Conservation (phyloP, 1,140 invertebrate species). For the Meteorus sp. region DNA sequence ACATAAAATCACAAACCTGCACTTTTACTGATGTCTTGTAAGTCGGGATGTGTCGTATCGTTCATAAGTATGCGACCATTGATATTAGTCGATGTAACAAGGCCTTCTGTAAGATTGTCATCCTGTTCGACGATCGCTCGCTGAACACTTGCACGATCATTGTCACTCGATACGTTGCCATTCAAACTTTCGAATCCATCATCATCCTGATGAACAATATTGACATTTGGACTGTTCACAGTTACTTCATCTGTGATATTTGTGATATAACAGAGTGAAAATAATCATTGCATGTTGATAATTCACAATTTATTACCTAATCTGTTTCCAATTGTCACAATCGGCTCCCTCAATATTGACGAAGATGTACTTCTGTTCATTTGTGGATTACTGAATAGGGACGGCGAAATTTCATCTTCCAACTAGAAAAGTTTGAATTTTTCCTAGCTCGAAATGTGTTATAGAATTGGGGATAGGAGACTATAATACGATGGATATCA, state of each 20-base stretch:
- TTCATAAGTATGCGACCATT: background rate
- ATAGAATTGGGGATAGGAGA: too few species aligned
- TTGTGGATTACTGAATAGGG: too few species aligned
- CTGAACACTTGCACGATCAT: conserved; percentile 52
- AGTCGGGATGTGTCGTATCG: too few species aligned
- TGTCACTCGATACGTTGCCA: conserved; percentile 76
- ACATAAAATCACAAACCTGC: too few species aligned
- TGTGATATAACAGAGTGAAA: too few species aligned
- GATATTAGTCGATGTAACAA: background rate
- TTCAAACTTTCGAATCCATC: conserved; percentile 87
- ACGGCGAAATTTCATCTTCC: too few species aligned
- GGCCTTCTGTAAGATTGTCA: conserved; percentile 34
- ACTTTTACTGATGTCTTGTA: too few species aligned
- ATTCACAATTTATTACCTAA: background rate
- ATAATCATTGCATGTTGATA: too few species aligned
- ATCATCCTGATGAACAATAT: conserved; percentile 63
- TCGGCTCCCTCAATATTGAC: background rate
- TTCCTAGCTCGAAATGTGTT: too few species aligned
- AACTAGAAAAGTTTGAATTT: too few species aligned
- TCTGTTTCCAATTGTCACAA: background rate
- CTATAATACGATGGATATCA: background rate
- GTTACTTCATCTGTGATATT: conserved; percentile 29
- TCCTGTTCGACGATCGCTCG: conserved; percentile 16
- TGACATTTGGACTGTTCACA: conserved; percentile 35
- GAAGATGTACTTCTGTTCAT: background rate